Evolutionary conservation across 2,113 vertebrate species (phyloP), one percentile per base, ranked within the genome.

Genomic region (Cinclus mexicanus): DNA sequence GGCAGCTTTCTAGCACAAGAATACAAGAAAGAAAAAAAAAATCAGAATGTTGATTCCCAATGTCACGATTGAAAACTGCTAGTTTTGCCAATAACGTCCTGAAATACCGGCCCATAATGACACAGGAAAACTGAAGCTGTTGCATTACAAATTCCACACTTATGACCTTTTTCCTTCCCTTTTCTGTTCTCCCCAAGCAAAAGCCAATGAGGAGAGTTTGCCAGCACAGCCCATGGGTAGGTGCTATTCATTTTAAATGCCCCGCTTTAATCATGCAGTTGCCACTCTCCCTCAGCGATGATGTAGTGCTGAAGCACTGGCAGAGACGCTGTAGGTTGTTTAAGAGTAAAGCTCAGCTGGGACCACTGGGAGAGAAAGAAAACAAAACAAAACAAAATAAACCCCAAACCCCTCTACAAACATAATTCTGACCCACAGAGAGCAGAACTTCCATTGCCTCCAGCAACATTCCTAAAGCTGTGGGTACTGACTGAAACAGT

Each of bases 261-360:
- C 87, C 89, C 93, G 70, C 97, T 98, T 98, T 98, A 98, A 98
- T 98, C 98, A 98, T 85, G 69, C 87, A 57, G 94, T 97, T 96
- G 96, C 95, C 96, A 94, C 95, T 97, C 95, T 87, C 90, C 81
- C 93, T 97, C 90, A 85, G 87, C 77, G 14, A 81, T 98, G 98
- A 98, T 97, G 95, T 90, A 98, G 97, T 96, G 92, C 98, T 98
- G 98, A 91, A 93, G 92, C 92, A 91, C 94, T 83, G 93, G 93
- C 92, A 77, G 56, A 97, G 94, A 83, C 33, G 39, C 87, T 89
- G 89, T 52, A 91, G 95, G 87, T 93, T 97, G 94, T 95, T 98
- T 97, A 97, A 98, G 96, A 29, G 1, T 93, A 95, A 96, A 98
- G 89, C 92, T 98, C 97, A 97, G 93, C 67, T 96, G 95, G 93